Base-by-base conservation (phyloP, 2,888 invertebrate species). In the Orthonevra nobilis region DNA sequence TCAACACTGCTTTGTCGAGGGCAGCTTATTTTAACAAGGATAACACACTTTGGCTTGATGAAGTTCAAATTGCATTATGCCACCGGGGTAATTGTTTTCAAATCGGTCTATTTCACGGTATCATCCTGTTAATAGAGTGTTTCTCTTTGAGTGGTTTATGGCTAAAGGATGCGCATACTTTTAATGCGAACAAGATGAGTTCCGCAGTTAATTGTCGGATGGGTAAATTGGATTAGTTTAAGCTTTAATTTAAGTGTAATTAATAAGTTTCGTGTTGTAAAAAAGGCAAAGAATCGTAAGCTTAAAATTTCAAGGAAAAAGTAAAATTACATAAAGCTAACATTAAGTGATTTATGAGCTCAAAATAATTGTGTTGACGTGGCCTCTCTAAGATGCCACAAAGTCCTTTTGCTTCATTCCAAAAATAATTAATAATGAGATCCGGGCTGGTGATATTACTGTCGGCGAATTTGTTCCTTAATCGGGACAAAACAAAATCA, bases 151-250 rank as follows among this genome's bases (percentile, higher is more conserved):
- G 17, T 28, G 36, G n/a, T n/a, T 38, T 10, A 42, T 56, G 28
- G 40, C 48, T 32, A 9, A n/a, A 32, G 26, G 32, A 38, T 28
- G 14, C n/a, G n/a, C n/a, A 44, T 20, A 32, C n/a, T 38, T 58
- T 58, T 63, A 70, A 70, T 63, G 26, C 56, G 69, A 2, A 63
- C 50, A 23, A 64, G 63, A 77, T 77, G 75, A 70, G 74, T 58
- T 73, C 61, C 56, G 30, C 23, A 63, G 56, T 64, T 64, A 42
- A 63, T 50, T 60, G 17, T 44, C 10, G 46, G 46, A 54, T 6
- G 36, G 38, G 46, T 61, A 40, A 66, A 36, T 28, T 4, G 26
- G 28, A 23, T 3, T 23, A 4, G 23, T 5, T 5, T 4, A 23
- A 6, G 26, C 14, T 44, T 23, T 4, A 5, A 23, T 23, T 23